Base-by-base conservation (phyloP, 2,888 invertebrate species). In the Aporophyla nigra region DNA sequence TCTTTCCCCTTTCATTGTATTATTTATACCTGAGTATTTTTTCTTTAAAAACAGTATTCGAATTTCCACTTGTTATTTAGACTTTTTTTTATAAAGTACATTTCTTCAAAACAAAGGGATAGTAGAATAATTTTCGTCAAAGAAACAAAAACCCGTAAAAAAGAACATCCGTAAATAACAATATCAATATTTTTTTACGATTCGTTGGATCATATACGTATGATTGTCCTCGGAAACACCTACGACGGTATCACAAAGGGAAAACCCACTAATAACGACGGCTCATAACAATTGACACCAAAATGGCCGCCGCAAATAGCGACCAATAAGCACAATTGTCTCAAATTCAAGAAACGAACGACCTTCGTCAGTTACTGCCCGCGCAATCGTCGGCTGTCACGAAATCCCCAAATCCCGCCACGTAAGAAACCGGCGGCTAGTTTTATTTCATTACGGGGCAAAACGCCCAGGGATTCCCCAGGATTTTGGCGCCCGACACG, bases 371-470 rank as follows among this genome's bases (percentile, higher is more conserved):
- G 81, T 86, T 82, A 72, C 80, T 80, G 82, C 76, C 85, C 84
- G 84, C 87, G 87, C 92, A 89, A 91, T 92, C 90, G 89, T 89
- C 84, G 88, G 71, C 88, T 91, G 91, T 91, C 92, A 90, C 80
- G 84, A 80, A 86, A 83, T 88, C 91, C 89, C 81, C 70, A 86
- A 88, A 87, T 85, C 91, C 91, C 88, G 77, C 86, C 91, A 90
- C 92, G 91, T 92, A 88, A 82, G 85, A 80, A 84, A 75, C 78
- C 74, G 75, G 75, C 87, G 85, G 87, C 89, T 90, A 90, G 90
- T 93, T 92, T 92, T 92, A 93, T 93, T 93, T 93, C 92, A 93
- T 93, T 93, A 92, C 91, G 83, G 82, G 71, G 79, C 73, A 74
- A 82, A 82, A 88, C 84, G 88, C 80, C 87, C 69, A 70, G 88